These are phyloP conservation scores for Amphiura filiformis DNA, from an alignment of 35 echinoderm and acorn worm genomes.

Conservation along the genomic window DNA sequence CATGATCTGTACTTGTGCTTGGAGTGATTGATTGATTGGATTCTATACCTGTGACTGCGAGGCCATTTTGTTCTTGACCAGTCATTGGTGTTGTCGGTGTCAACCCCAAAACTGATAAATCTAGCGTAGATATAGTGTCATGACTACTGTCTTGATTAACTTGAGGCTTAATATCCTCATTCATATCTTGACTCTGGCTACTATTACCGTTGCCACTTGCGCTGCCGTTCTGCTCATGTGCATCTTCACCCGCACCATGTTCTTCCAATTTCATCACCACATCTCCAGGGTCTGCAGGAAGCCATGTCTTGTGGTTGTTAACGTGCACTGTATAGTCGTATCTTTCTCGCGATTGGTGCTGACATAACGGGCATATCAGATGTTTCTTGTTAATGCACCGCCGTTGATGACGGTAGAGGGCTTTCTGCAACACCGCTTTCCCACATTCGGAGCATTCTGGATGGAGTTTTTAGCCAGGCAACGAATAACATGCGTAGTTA, in stretches of 20 bases:
- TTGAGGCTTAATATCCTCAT: neutral
- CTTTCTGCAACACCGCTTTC: conserved; percentile 12
- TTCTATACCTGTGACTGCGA: no score
- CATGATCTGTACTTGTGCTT: no score
- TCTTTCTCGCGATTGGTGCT: conserved; percentile 76
- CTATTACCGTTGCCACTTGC: neutral
- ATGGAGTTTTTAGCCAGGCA: neutral
- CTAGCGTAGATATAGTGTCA: conserved; percentile 33
- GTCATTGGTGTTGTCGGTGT: conserved; percentile 28
- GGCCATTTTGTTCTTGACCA: no score
- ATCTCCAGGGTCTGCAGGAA: conserved; percentile 33
- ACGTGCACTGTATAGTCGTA: conserved; percentile 83
- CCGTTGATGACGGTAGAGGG: conserved; percentile 53
- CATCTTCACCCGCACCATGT: no score
- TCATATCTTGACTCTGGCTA: neutral
- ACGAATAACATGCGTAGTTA: neutral
- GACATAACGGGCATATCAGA: conserved; percentile 70
- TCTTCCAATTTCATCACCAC: no score
- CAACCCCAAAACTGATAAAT: conserved; percentile 61
- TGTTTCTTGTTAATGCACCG: conserved; percentile 69
- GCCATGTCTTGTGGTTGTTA: conserved; percentile 87
- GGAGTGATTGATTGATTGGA: no score
- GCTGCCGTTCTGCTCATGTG: conserved; percentile 3
- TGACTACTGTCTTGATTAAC: neutral
- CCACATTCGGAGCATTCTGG: conserved; percentile 34